Evolutionary conservation across 2,888 invertebrate genomes (phyloP).

Genomic region (Lysandra bellargus): DNA sequence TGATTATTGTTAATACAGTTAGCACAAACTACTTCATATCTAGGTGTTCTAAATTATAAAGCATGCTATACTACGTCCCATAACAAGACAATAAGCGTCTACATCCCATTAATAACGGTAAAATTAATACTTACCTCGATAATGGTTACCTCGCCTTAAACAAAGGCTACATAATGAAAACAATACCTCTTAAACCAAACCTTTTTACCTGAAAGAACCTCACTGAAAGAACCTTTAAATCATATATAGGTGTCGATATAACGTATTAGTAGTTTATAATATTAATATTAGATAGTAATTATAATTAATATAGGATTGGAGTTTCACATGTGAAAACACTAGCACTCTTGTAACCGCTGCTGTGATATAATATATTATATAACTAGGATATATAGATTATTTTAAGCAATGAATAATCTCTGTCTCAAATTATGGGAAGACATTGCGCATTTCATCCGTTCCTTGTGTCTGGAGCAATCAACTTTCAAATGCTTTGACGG

Average conservation of each 20-base stretch:
- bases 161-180: constrained; percentile 64
- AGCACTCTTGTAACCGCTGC: constrained; percentile 77
- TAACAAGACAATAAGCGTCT: constrained; percentile 30
- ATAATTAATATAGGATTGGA: constrained; percentile 66
- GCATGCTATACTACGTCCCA: constrained; percentile 33
- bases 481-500: constrained; percentile 49
- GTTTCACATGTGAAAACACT: constrained; percentile 81
- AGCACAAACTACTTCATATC: constrained; percentile 25
- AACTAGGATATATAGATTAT: constrained; percentile 71
- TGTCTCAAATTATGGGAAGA: constrained; percentile 79
- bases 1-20: constrained; percentile 28
- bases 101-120: constrained; percentile 28
- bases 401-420: constrained; percentile 75
- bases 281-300: constrained; percentile 71
- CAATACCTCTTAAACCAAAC: constrained; percentile 65
- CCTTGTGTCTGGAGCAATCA: constrained; percentile 73
- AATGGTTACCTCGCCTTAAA: constrained; percentile 64
- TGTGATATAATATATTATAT: constrained; percentile 73
- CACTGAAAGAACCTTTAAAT: constrained; percentile 69
- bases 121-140: constrained; percentile 64
- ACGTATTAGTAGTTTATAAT: constrained; percentile 76
- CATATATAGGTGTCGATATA: constrained; percentile 64
- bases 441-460: constrained; percentile 82
- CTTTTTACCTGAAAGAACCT: constrained; percentile 63
- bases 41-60: constrained; percentile 30